Percentiles rank a stretch among this genome's conserved stretches.
phyloP scores from a whole-genome alignment of 2,888 invertebrate genomes.

The Brenthis ino region DNA sequence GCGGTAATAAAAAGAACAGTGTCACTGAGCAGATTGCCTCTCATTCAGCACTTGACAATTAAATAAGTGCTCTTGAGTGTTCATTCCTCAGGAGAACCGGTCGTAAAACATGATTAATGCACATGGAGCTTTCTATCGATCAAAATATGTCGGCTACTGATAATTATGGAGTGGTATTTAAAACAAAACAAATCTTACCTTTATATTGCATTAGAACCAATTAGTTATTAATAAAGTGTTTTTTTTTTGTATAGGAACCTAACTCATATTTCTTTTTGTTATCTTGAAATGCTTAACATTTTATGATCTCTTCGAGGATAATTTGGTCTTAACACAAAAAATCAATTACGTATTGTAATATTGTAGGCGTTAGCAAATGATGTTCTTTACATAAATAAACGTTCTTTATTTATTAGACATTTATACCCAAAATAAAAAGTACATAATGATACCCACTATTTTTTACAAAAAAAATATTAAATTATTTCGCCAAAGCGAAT shows the following conservation, averaged over 20 bases:
- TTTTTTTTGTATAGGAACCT: background rate
- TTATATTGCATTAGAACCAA: slow-evolving; percentile 30
- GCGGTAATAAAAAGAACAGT: slow-evolving; percentile 76
- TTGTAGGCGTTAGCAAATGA: background rate
- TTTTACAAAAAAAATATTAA: no score
- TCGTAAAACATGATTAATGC: slow-evolving; percentile 77
- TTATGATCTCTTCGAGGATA: slow-evolving; percentile 7
- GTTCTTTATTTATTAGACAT: background rate
- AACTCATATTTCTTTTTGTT: background rate
- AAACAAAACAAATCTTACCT: slow-evolving; percentile 33
- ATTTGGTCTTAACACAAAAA: background rate
- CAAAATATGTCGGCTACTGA: slow-evolving; percentile 73
- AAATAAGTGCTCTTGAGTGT: slow-evolving; percentile 76
- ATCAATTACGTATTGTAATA: background rate
- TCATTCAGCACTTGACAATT: slow-evolving; percentile 79
- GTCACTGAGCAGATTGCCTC: slow-evolving; percentile 79
- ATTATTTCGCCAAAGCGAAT: no score
- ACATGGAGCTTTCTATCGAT: slow-evolving; percentile 69
- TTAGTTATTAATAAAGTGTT: slow-evolving; percentile 15
- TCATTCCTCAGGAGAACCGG: slow-evolving; percentile 66
- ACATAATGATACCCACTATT: no score
- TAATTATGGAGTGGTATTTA: slow-evolving; percentile 54
- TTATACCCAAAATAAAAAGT: no score
- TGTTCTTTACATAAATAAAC: background rate
- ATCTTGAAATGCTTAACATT: background rate